Evolutionary conservation across 2,113 vertebrate genomes (phyloP), one percentile per base, ranked within the genome.

Genomic region (Pseudopodoces humilis): DNA sequence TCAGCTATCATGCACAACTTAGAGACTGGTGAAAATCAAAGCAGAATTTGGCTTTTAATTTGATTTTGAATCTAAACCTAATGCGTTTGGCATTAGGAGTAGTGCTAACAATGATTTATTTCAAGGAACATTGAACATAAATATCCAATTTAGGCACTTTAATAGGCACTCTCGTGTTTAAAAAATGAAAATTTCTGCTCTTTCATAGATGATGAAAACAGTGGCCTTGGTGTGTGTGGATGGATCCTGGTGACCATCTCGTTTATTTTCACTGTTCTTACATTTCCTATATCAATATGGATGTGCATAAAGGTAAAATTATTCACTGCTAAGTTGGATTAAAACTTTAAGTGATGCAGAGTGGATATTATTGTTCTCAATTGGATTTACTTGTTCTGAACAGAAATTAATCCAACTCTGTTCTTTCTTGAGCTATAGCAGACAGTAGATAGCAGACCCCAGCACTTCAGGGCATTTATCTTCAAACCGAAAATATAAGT

Each of bases 281-380:
- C 99, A 2, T 98, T 99, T 75, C 99, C 99, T 8, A 0, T 99
- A 49, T 99, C 99, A 19, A 68, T 99, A 93, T 99, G 99, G 99
- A 97, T 99, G 98, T 99, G 99, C 97, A 98, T 99, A 90, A 99
- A 99, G 99, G 99, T 99, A 98, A 97, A 68, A 56, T 46, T 4
- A 0, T 35, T 75, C 63, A n/a, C 67, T 64, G 33, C 60, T 39
- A 55, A 67, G 0, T 21, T 81, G 41, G 2, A 39, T 88, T 52
- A 37, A 78, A 86, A 64, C 39, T 81, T 84, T 3, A 47, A 75
- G 16, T 43, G n/a, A 31, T 56, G 43, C 39, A 71, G 63, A 31
- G 22, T 63, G 33, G 25, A 58, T 88, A 1, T 52, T 75, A 46
- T 3, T 90, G 67, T 59, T 83, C 55, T 70, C 31, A 35, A 1